These are phyloP conservation scores for Anhinga anhinga DNA, from an alignment of 2,113 vertebrate species.

Conservation along the genomic window DNA sequence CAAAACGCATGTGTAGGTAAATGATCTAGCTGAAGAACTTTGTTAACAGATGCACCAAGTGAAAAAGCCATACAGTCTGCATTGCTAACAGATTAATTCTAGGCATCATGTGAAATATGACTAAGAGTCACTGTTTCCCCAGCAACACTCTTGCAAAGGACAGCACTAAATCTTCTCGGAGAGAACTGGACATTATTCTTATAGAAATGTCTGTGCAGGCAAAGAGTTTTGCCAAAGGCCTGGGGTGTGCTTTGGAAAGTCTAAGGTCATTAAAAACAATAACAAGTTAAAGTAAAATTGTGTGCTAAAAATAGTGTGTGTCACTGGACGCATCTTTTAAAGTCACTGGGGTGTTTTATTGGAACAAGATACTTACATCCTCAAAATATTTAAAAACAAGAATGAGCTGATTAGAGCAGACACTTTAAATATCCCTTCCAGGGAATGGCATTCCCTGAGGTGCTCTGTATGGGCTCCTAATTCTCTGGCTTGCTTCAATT, in stretches of 20 bases:
- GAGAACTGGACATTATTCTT: not conserved
- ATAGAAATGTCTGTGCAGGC: not conserved
- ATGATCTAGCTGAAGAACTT: not conserved
- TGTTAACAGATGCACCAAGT: not conserved
- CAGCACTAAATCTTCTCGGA: not conserved
- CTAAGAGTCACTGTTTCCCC: constrained; percentile 44
- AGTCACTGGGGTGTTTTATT: not conserved
- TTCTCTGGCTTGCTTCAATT: not conserved
- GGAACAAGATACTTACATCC: not conserved
- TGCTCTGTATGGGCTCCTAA: not conserved
- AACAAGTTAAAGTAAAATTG: not conserved
- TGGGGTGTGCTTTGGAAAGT: not conserved
- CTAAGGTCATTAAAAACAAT: not conserved
- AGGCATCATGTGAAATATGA: constrained; percentile 51
- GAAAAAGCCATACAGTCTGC: not conserved
- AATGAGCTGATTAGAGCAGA: not conserved
- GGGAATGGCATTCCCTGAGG: not conserved
- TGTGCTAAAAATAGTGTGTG: not conserved
- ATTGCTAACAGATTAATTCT: constrained; percentile 24
- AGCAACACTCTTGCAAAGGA: constrained; percentile 32
- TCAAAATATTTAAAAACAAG: not conserved
- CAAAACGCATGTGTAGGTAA: not conserved
- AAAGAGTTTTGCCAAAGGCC: not conserved
- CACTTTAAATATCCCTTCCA: not conserved
- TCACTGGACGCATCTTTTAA: not conserved